Evolutionary conservation across 30 jellyfish, hydroid and myxozoan species (phyloP), one percentile per base, ranked within the genome.

Genomic region (Mastigias papua): DNA sequence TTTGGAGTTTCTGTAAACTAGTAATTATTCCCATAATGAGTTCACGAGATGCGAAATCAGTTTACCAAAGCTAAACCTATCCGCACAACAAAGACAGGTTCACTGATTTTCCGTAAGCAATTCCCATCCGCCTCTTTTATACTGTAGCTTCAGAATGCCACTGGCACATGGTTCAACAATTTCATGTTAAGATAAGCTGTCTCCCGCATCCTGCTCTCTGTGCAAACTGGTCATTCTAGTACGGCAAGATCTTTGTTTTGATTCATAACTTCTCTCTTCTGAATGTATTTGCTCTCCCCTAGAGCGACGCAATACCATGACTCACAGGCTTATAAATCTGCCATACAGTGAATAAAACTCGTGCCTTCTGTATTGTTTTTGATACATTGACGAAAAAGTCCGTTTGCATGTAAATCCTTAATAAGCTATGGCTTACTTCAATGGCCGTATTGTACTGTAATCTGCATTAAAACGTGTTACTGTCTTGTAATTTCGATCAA

Each of bases 31-130:
- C 74, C 20, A 63, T 63, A 63, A 25, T 5, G 42, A 63, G 42
- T 63, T 63, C 23, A 63, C 35, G 42, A 27, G 23, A 22, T 19
- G 34, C 15, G 35, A 27, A 63, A 63, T 63, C 74, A 27, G 35
- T 63, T 63, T 27, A 27, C 74, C 42, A 63, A 27, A 63, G 74
- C 74, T 23, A 23, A 63, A 63, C 20, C 74, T 20, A n/a, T 63
- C 26, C 23, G 70, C 70, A 27, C 21, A n/a, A 63, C 74, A 63
- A 63, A 63, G 7, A 13, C 3, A 54, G 9, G 9, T 54, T 54
- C 25, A 19, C 25, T 19, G 25, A 54, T 19, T 54, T 54, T 2
- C 67, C 17, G 2, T 42, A 42, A 8, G 54, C 13, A 15, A 4
- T 42, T 42, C 13, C 54, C n/a, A n/a, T n/a, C n/a, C n/a, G n/a